Evolutionary conservation across 2,797 vertebrate species (phyloP).

Genomic region (Neosilurus mollespiculum): DNA sequence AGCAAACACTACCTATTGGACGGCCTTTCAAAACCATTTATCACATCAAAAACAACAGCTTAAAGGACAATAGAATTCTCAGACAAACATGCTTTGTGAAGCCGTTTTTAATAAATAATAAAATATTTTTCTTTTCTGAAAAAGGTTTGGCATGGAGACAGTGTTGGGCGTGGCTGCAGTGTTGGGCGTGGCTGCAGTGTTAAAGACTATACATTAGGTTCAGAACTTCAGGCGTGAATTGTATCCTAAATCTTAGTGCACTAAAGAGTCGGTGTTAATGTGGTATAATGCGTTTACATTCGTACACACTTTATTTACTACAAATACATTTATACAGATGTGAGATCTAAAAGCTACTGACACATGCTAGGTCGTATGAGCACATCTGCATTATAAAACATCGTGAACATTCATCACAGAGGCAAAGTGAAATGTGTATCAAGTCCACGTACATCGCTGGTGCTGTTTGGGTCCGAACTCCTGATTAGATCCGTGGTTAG

Average conservation of each 20-base stretch:
- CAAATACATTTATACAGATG: not conserved
- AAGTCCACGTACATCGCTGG: not conserved
- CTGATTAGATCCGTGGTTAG: not conserved
- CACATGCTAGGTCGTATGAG: not conserved
- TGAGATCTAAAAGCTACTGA: no score
- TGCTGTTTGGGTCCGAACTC: no score
- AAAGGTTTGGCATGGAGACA: constrained; percentile 59
- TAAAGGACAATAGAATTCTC: not conserved
- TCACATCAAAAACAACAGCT: no score
- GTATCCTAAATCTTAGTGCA: not conserved
- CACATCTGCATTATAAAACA: not conserved
- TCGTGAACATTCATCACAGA: not conserved
- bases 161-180: constrained; percentile 57
- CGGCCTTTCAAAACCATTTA: no score
- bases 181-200: no score
- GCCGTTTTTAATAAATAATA: constrained; percentile 58
- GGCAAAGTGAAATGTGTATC: constrained; percentile 8
- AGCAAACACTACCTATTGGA: no score
- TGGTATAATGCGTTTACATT: not conserved
- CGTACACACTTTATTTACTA: not conserved
- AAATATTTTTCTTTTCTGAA: constrained; percentile 67
- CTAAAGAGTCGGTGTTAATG: not conserved
- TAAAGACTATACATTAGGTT: constrained; percentile 53
- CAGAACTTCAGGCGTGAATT: constrained; percentile 26
- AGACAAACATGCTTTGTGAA: constrained; percentile 20